These are phyloP conservation scores for Chiloscyllium plagiosum DNA, from an alignment of 2,113 vertebrate species.

Conservation along the genomic window DNA sequence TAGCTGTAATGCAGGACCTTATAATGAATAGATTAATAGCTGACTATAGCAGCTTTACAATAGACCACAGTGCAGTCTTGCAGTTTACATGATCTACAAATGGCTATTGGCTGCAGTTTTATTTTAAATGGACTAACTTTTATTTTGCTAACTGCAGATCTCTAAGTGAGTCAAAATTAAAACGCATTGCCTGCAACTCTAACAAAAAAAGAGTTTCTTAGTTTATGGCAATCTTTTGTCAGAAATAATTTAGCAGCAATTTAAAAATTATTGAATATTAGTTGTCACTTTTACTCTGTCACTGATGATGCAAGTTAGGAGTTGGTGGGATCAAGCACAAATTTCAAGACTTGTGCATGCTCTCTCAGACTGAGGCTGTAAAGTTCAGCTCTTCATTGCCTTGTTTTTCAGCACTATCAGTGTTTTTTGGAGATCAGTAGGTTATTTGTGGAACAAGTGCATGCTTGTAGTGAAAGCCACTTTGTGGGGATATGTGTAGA, in stretches of 20 bases:
- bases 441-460: too few relatives aligned
- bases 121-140: slow-evolving; percentile 11
- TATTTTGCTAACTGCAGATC: not conserved
- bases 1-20: slow-evolving; percentile 55
- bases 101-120: slow-evolving; percentile 18
- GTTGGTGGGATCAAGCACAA: not conserved
- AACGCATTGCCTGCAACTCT: not conserved
- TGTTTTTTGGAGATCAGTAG: not conserved
- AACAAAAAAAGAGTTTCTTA: not conserved
- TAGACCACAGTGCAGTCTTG: slow-evolving; percentile 13
- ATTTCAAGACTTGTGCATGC: not conserved
- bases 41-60: slow-evolving; percentile 43
- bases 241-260: not conserved
- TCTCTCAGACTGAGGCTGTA: not conserved
- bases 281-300: not conserved
- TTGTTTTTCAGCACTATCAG: not conserved
- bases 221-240: not conserved
- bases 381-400: not conserved
- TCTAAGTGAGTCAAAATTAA: slow-evolving; percentile 3
- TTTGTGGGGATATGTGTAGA: not conserved
- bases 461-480: not conserved
- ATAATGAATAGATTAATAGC: slow-evolving; percentile 52
- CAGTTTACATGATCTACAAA: slow-evolving; percentile 21
- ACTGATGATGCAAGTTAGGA: not conserved
- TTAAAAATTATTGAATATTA: not conserved